Conservation (phyloP, 2,888 invertebrate species). For the Drosophila ochracea region DNA sequence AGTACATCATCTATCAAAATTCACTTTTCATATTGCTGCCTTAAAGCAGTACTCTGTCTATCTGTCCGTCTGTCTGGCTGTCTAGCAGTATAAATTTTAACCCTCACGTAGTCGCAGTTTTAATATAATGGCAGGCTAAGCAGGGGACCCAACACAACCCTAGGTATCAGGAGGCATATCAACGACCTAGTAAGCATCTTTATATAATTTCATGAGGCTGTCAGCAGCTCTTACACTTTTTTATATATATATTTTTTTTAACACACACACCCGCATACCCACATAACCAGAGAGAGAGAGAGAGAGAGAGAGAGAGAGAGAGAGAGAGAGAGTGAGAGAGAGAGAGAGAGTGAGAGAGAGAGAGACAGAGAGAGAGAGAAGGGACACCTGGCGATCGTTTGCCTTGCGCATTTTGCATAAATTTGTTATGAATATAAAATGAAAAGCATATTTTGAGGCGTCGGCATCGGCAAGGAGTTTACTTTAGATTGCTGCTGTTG, state of each 20-base stretch:
- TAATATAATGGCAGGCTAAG: slow-evolving; percentile 65
- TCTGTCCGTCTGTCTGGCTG: slow-evolving; percentile 25
- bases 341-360: background rate
- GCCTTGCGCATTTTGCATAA: slow-evolving; percentile 69
- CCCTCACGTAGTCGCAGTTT: slow-evolving; percentile 78
- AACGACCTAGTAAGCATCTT: slow-evolving; percentile 78
- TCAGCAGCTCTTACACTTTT: slow-evolving; percentile 53
- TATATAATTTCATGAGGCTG: slow-evolving; percentile 77
- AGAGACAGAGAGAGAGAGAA: too few species aligned
- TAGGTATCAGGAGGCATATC: slow-evolving; percentile 55
- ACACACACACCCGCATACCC: slow-evolving; percentile 15
- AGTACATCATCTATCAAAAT: slow-evolving; percentile 69
- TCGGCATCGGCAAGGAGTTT: slow-evolving; percentile 37
- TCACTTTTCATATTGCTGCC: slow-evolving; percentile 55
- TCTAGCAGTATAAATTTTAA: slow-evolving; percentile 60
- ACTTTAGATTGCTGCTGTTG: slow-evolving; percentile 43
- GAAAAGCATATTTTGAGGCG: slow-evolving; percentile 79
- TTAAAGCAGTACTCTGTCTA: slow-evolving; percentile 10
- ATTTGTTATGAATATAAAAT: slow-evolving; percentile 82
- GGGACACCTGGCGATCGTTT: slow-evolving; percentile 65
- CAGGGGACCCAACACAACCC: slow-evolving; percentile 31
- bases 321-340: background rate
- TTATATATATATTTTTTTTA: background rate
- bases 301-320: background rate
- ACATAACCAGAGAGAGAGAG: background rate